Conservation (phyloP, 37 sponge, comb jelly and placozoan species). For the Crambe crambe region DNA sequence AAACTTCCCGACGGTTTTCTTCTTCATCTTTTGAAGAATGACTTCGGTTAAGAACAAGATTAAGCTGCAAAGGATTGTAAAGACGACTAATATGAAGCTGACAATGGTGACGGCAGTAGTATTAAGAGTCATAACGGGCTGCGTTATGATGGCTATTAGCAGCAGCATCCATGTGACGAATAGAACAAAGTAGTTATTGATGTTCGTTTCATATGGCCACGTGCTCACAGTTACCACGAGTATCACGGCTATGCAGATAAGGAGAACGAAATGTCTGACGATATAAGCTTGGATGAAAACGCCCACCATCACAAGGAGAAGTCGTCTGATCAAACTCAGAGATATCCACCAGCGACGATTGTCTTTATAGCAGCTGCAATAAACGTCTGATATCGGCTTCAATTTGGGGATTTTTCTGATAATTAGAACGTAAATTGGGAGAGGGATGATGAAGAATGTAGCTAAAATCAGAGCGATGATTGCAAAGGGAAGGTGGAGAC, state of each 20-base stretch:
- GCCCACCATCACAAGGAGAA: constrained; percentile 54
- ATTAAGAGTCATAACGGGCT: constrained; percentile 14
- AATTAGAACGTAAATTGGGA: constrained; percentile 47
- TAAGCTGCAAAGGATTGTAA: not conserved
- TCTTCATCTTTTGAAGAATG: not conserved
- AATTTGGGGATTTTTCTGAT: constrained; percentile 28
- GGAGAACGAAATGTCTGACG: constrained; percentile 41
- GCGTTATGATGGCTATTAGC: constrained; percentile 35
- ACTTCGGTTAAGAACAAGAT: constrained; percentile 11
- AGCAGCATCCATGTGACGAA: constrained; percentile 30
- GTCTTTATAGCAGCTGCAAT: constrained; percentile 52
- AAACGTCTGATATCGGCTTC: constrained; percentile 72
- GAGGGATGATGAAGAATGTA: constrained; percentile 45
- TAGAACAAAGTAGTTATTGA: constrained; percentile 61
- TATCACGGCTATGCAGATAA: constrained; percentile 16
- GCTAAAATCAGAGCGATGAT: constrained; percentile 40
- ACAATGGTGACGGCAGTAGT: constrained; percentile 6
- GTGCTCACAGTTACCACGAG: constrained; percentile 24
- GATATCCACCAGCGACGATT: constrained; percentile 57
- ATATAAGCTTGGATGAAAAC: constrained; percentile 48
- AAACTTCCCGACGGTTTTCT: not conserved
- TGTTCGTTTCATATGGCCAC: constrained; percentile 48
- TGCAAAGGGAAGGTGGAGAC: constrained; percentile 52
- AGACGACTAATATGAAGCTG: constrained; percentile 12
- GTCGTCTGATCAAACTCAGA: constrained; percentile 27